Evolutionary conservation across 1,140 invertebrate genomes (phyloP).

Genomic region (Saccostrea glomerata): DNA sequence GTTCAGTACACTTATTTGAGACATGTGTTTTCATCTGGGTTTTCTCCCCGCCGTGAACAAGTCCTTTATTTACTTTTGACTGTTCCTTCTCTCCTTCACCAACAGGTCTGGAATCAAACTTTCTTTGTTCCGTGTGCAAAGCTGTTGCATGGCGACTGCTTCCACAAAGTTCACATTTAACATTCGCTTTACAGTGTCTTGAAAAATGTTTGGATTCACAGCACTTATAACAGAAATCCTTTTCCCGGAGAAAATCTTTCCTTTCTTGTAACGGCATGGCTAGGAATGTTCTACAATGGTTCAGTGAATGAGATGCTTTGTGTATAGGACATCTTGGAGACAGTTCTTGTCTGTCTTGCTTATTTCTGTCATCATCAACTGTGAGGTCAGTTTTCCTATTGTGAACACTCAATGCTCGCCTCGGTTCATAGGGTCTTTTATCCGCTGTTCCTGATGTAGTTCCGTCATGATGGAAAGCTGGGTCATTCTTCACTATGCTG

Average conservation of each 20-base stretch:
- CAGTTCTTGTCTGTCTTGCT: not conserved
- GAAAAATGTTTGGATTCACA: not conserved
- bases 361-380: not conserved
- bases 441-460: not conserved
- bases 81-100: not conserved
- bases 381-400: not conserved
- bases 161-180: not conserved
- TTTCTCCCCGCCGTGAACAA: no score
- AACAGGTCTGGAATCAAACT: not conserved
- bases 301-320: not conserved
- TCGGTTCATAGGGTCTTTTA: no score
- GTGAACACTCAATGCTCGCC: not conserved
- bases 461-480: not conserved
- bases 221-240: conserved; percentile 13
- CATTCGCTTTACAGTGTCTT: not conserved
- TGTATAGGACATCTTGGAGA: not conserved
- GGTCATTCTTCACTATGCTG: not conserved
- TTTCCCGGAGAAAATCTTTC: not conserved
- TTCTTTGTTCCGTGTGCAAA: not conserved
- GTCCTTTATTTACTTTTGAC: not conserved
- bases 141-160: not conserved
- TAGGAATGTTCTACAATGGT: not conserved
- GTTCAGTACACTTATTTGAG: no score
- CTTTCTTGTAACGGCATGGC: not conserved
- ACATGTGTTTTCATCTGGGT: no score